Evolutionary conservation across 2,113 vertebrate species (phyloP).

Genomic region (Scalopus aquaticus): DNA sequence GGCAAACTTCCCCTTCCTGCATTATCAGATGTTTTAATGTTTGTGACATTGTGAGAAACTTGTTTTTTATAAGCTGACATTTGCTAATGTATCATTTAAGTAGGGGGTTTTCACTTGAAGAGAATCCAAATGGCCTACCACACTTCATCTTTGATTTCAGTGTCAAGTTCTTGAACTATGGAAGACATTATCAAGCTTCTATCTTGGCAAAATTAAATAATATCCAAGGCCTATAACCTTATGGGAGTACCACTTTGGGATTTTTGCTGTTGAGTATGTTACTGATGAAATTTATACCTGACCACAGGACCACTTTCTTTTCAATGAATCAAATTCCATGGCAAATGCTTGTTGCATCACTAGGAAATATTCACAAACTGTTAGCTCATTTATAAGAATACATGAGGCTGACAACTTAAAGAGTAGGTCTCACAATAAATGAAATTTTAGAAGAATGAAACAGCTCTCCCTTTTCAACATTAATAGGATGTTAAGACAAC

Average conservation of each 20-base stretch:
- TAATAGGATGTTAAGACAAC: not conserved
- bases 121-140: not conserved
- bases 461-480: not conserved
- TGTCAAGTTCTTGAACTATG: not conserved
- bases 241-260: not conserved
- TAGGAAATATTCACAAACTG: not conserved
- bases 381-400: not conserved
- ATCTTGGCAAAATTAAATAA: not conserved
- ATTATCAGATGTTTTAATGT: not conserved
- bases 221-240: not conserved
- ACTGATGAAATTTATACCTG: not conserved
- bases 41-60: not conserved
- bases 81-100: not conserved
- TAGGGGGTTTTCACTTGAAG: not conserved
- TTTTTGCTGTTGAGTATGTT: not conserved
- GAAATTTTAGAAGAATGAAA: not conserved
- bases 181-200: not conserved
- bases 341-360: not conserved
- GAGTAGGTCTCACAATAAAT: not conserved
- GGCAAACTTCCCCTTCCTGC: not conserved
- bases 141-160: not conserved
- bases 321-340: not conserved
- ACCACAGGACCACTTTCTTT: not conserved
- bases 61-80: not conserved
- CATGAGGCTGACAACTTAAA: not conserved